These are phyloP conservation scores for Kryptolebias ocellatus DNA, from an alignment of 2,797 vertebrate species.

Conservation along the genomic window DNA sequence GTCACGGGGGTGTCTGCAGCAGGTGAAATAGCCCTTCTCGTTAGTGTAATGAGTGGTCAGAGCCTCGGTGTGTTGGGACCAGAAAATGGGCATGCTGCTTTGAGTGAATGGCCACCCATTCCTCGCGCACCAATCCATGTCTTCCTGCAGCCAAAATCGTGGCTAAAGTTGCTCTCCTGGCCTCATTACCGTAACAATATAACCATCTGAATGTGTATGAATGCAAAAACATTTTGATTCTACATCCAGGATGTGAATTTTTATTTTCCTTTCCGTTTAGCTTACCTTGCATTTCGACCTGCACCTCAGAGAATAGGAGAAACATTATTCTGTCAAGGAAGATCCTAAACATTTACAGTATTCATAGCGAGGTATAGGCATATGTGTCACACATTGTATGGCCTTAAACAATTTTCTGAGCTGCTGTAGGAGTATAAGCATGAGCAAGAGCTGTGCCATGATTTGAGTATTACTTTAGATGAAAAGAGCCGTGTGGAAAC, in stretches of 20 bases:
- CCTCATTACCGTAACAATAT: constrained; percentile 74
- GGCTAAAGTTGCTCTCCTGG: constrained; percentile 46
- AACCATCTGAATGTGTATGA: constrained; percentile 35
- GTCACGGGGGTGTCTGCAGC: constrained; percentile 89
- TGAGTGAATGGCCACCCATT: constrained; percentile 78
- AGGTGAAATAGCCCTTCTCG: constrained; percentile 99
- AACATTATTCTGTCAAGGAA: constrained; percentile 59
- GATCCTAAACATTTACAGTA: constrained; percentile 80
- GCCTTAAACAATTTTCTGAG: constrained; percentile 72
- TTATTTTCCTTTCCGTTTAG: constrained; percentile 33
- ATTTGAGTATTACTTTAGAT: constrained; percentile 84
- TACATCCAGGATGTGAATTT: constrained; percentile 30
- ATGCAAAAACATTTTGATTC: constrained; percentile 45
- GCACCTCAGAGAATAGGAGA: constrained; percentile 27
- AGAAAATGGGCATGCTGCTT: constrained; percentile 73
- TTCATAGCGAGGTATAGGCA: constrained; percentile 70
- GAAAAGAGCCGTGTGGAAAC: constrained; percentile 82
- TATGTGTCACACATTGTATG: constrained; percentile 71
- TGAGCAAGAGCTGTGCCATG: constrained; percentile 72
- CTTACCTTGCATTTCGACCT: constrained; percentile 38
- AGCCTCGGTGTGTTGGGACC: constrained; percentile 76
- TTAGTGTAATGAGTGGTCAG: constrained; percentile 99
- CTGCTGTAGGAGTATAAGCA: constrained; percentile 72
- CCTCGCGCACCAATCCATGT: constrained; percentile 39
- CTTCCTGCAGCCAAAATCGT: constrained; percentile 54